phyloP scores from a whole-genome alignment of 2,113 vertebrate species.

The Notarius lentiginosus region DNA sequence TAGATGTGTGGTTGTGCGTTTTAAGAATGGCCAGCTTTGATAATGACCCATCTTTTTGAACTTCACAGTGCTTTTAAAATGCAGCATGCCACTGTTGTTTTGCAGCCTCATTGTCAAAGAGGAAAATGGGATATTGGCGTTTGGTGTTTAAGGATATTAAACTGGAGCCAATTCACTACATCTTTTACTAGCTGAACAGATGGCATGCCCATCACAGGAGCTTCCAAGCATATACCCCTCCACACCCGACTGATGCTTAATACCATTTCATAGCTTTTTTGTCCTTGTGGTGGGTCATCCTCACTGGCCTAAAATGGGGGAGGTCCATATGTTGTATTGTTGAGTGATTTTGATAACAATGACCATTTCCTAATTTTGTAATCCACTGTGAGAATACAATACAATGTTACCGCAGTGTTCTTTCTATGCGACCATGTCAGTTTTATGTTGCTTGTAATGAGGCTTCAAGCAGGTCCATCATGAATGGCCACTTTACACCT shows the following conservation, averaged over 20 bases:
- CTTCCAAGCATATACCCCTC: constrained; percentile 39
- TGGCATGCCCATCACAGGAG: constrained; percentile 36
- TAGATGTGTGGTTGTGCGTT: constrained; percentile 27
- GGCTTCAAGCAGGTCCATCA: constrained; percentile 3
- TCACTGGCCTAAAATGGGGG: background rate
- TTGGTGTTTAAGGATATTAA: constrained; percentile 31
- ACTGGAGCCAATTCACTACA: constrained; percentile 23
- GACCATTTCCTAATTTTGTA: background rate
- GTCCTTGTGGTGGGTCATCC: constrained; percentile 31
- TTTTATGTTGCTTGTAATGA: constrained; percentile 47
- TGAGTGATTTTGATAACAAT: background rate
- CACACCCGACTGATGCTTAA: constrained; percentile 30
- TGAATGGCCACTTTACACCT: constrained; percentile 16
- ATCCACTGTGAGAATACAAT: background rate
- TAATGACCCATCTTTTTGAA: constrained; percentile 18
- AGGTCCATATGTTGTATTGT: constrained; percentile 22
- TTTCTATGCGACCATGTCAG: constrained; percentile 1
- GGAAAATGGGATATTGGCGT: constrained; percentile 19
- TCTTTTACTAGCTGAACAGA: constrained; percentile 48
- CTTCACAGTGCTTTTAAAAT: background rate
- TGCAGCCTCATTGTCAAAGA: constrained; percentile 11
- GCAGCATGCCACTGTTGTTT: constrained; percentile 26
- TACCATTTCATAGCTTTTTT: constrained; percentile 38
- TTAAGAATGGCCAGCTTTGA: constrained; percentile 39
- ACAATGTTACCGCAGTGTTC: background rate